phyloP scores from a whole-genome alignment of 2,888 invertebrate genomes.

The Eumerus sabulonum region DNA sequence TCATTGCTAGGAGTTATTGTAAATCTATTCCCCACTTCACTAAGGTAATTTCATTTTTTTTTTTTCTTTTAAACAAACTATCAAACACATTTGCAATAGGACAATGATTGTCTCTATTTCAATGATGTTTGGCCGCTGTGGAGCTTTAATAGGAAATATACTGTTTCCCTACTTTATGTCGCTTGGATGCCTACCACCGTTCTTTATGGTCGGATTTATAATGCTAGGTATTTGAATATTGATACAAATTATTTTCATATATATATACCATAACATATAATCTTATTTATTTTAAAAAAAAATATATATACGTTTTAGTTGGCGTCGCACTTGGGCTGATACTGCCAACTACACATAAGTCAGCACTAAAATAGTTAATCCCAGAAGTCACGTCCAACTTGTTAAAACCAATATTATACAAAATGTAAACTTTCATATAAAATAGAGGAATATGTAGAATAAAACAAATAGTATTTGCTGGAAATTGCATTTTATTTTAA shows the following conservation, averaged over 20 bases:
- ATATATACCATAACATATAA: too few relatives aligned
- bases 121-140: conserved; percentile 85
- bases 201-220: conserved; percentile 83
- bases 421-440: too few relatives aligned
- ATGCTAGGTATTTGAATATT: conserved; percentile 82
- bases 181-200: conserved; percentile 86
- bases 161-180: conserved; percentile 85
- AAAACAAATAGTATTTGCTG: too few relatives aligned
- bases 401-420: too few relatives aligned
- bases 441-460: too few relatives aligned
- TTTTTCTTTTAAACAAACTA: conserved; percentile 74
- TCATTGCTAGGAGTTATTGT: conserved; percentile 75
- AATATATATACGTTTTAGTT: conserved; percentile 68
- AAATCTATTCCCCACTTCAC: conserved; percentile 76
- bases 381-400: too few relatives aligned
- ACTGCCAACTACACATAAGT: conserved; percentile 26
- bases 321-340: conserved; percentile 65
- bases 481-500: too few relatives aligned
- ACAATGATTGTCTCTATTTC: conserved; percentile 86
- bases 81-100: conserved; percentile 76
- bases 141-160: conserved; percentile 86
- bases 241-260: too few relatives aligned
- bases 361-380: conserved; percentile 28
- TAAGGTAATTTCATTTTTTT: conserved; percentile 72
- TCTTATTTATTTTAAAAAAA: not conserved